Base-by-base conservation (phyloP, 2,113 vertebrate species). In the Erpornis zantholeuca region DNA sequence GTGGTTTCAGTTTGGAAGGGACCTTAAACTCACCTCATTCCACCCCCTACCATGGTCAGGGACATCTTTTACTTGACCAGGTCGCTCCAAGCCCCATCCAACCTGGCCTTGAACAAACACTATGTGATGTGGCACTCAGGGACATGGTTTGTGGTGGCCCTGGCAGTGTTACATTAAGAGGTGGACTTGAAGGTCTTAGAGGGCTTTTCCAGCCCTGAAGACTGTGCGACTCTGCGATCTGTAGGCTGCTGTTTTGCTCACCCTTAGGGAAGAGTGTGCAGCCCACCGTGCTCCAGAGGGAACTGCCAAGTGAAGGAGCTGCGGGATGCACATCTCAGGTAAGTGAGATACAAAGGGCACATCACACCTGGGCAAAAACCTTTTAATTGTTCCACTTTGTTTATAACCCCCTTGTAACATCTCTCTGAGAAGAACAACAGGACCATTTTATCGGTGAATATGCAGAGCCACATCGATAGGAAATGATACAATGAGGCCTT, bases 301-400 rank as follows among this genome's bases (percentile, higher is more conserved):
- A 25, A 18, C 24, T 5, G 3, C 40, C 49, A 44, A 82, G 35
- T 0, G 2, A 31, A 53, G 35, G 57, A 66, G 12, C 52, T 15
- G 11, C 7, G 10, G 56, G 35, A 24, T 17, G 2, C 5, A 27
- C 15, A 5, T 19, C 23, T 53, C 45, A 20, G 24, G 1, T 50
- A 27, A 53, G 13, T 3, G 8, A 17, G 33, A 66, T 0, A 1
- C 0, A 0, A 60, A 61, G 3, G 49, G 12, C 0, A 0, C 17
- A 4, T 29, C 56, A 15, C 22, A 86, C 35, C 33, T 57, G 47
- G 11, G 10, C 7, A 72, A 89, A 76, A 69, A 1, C 2, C 23
- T 92, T 90, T 69, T 15, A 8, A 49, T 84, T 92, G 86, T 18
- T 53, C 25, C 10, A 9, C 6, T 14, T 24, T 22, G 14, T 86